Evolutionary conservation across 2,113 vertebrate species (phyloP).

Genomic region (Engystomops pustulosus): DNA sequence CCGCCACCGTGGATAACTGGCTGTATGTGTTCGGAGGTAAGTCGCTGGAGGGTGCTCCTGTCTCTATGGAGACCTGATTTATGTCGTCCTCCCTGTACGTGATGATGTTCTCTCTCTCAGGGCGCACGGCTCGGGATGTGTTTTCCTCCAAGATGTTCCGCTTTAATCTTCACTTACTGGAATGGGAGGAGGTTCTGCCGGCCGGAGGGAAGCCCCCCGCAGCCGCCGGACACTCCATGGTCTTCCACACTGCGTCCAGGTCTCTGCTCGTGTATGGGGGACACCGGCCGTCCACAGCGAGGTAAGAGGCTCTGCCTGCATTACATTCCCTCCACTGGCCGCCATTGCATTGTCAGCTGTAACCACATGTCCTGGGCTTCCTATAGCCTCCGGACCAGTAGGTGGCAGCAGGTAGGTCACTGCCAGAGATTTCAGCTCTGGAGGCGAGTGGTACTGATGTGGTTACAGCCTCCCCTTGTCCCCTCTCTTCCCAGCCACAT

Average conservation of each 20-base stretch:
- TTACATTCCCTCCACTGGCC: too few species aligned
- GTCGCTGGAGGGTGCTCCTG: slow-evolving; percentile 12
- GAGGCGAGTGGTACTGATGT: too few species aligned
- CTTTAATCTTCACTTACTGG: slow-evolving; percentile 75
- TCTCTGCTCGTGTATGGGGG: slow-evolving; percentile 87
- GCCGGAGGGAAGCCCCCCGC: slow-evolving; percentile 86
- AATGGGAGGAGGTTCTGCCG: slow-evolving; percentile 82
- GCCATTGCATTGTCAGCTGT: too few species aligned
- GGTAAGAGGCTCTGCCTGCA: slow-evolving; percentile 77
- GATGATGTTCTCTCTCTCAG: slow-evolving; percentile 61
- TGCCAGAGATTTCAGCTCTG: too few species aligned
- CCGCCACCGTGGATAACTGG: slow-evolving; percentile 81
- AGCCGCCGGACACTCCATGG: slow-evolving; percentile 89
- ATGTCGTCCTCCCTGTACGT: too few species aligned
- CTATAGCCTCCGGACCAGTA: too few species aligned
- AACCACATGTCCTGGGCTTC: too few species aligned
- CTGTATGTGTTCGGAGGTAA: slow-evolving; percentile 89
- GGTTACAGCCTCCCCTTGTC: too few species aligned
- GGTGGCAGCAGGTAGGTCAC: too few species aligned
- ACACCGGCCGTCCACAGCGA: slow-evolving; percentile 87
- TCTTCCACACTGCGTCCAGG: slow-evolving; percentile 83
- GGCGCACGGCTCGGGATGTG: slow-evolving; percentile 86
- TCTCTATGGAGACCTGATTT: too few species aligned
- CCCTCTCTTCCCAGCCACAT: too few species aligned
- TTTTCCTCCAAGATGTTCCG: slow-evolving; percentile 87